Base-by-base conservation (phyloP, 2,888 invertebrate genomes). In the Cremastinae sp. region DNA sequence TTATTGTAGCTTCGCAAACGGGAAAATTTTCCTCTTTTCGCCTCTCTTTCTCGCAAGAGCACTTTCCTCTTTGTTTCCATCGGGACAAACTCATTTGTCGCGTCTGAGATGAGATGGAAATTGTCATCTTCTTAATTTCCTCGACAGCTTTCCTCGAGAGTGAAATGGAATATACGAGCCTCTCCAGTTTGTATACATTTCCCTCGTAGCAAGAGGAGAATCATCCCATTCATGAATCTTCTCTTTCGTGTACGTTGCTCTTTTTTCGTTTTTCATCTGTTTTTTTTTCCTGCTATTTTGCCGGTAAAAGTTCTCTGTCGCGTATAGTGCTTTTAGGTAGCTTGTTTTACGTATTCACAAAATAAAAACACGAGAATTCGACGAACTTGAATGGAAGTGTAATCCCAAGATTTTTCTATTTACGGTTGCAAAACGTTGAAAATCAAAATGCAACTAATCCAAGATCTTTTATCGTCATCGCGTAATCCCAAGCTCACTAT, bases 21-120 rank as follows among this genome's bases (percentile, higher is more conserved):
- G n/a, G n/a, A n/a, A n/a, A n/a, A n/a, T 8, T 20, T 20, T 9
- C 2, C 37, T 20, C 49, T 45, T 16, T 3, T 9, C 10, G 10
- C 8, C 28, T 37, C 18, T 35, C 16, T 47, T 18, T 45, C 55
- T 62, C 7, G 1, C 47, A 14, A 28, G 28, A 28, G 28, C 20
- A 10, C 28, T 41, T 41, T 39, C 10, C 28, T 12, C 20, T n/a
- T 16, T 55, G 12, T 20, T 16, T 20, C 56, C 35, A n/a, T 28
- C 28, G 37, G 59, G 47, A 64, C 41, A 41, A 65, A 59, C 59
- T 51, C 58, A 20, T 14, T n/a, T 56, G 12, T 55, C 47, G 69
- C 10, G 39, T 45, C 59, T 75, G 51, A 73, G 72, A 73, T 73
- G 76, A 69, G 64, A 59, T 76, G 64, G 58, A 76, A 76, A 76